Conservation (phyloP, 2,888 invertebrate species). For the Cephus pulcher region DNA sequence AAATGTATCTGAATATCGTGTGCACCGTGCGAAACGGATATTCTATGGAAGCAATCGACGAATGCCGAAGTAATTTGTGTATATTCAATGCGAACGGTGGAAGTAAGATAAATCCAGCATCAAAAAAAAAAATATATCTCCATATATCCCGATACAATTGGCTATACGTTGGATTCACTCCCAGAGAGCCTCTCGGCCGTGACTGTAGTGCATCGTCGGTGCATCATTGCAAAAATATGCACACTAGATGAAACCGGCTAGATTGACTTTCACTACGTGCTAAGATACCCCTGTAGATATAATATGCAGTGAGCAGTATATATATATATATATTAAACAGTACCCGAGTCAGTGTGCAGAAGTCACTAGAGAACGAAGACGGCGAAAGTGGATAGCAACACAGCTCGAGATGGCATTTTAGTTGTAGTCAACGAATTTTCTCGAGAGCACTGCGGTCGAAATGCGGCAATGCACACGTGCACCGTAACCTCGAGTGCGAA, state of each 20-base stretch:
- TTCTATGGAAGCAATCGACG: not conserved
- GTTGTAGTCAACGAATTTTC: not conserved
- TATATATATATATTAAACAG: too few species aligned
- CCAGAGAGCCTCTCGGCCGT: not conserved
- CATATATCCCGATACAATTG: not conserved
- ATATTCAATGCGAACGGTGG: not conserved
- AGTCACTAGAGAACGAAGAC: not conserved
- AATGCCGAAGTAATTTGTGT: not conserved
- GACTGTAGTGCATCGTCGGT: not conserved
- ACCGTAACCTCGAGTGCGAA: not conserved
- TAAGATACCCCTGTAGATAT: not conserved
- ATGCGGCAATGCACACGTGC: not conserved
- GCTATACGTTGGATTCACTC: not conserved
- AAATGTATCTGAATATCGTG: too few species aligned
- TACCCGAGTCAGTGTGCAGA: not conserved
- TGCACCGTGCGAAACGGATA: not conserved
- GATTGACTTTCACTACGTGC: not conserved
- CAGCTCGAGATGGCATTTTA: not conserved
- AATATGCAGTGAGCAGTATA: not conserved
- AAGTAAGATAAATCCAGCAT: not conserved
- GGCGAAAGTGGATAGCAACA: not conserved
- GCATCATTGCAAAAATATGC: not conserved
- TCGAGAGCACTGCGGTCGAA: not conserved
- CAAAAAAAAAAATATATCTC: not conserved
- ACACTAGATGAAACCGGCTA: not conserved